Conservation (phyloP, 35 echinoderm and acorn worm species). For the Heliocidaris tuberculata region DNA sequence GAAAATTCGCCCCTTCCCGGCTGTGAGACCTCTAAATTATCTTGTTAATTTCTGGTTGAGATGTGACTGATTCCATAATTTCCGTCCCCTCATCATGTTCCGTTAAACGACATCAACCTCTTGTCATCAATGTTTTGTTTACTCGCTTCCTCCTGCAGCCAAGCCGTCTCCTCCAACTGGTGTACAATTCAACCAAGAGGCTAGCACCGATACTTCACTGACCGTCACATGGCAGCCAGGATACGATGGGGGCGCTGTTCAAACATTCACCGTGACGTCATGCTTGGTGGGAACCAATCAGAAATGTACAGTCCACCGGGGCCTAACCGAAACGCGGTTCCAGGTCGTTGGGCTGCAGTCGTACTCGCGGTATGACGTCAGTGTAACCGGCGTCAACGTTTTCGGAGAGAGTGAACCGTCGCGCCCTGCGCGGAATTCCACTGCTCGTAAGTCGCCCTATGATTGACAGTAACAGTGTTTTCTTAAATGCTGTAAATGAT, state of each 20-base stretch:
- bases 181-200: background rate
- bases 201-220: background rate
- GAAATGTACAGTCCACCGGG: background rate
- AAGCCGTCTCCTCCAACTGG: background rate
- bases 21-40: no score
- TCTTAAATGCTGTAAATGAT: no score
- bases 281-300: background rate
- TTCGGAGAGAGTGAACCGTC: constrained; percentile 18
- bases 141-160: background rate
- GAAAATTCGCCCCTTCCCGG: no score
- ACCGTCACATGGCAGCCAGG: background rate
- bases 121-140: background rate
- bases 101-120: background rate
- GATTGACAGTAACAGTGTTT: no score
- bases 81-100: background rate
- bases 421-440: background rate
- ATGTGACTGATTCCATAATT: background rate
- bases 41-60: no score
- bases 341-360: background rate
- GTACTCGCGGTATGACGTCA: background rate
- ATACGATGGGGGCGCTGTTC: constrained; percentile 30
- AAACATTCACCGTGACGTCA: constrained; percentile 17
- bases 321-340: background rate
- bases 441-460: background rate
- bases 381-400: background rate